Base-by-base conservation (phyloP, 1,140 invertebrate genomes). In the Macrobrachium nipponense region DNA sequence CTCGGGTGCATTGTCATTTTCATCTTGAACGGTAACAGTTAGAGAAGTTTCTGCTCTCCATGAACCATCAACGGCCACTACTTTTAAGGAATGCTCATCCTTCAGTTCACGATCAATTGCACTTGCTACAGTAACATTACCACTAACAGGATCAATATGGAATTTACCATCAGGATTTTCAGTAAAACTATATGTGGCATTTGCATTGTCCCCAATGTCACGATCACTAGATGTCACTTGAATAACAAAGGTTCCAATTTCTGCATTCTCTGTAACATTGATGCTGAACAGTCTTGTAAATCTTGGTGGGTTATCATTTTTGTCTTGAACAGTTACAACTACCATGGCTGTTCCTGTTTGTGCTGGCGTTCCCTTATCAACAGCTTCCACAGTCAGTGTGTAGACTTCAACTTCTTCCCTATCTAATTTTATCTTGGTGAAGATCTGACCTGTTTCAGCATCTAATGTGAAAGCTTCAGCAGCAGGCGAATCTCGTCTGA, bases 201-300 rank as follows among this genome's bases (percentile, higher is more conserved):
- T 97, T 0, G 96, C 96, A 92, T 98, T 98, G 72, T 94, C 92
- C 1, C 95, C 96, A 62, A 96, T 93, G 91, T 99, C 98, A 88
- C 94, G 92, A 91, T 99, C 98, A 15, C 95, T 96, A 90, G 96
- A 97, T 5, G 97, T 98, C 0, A 99, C 95, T 90, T 94, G 94
- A 77, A 99, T 96, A 0, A 99, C 96, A 91, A 98, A 98, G 2
- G 96, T 95, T 5, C 97, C 97, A 66, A 98, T 94, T 88, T 96
- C 95, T 0, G 96, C 94, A 91, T 99, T 98, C 92, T 99, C 98
- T 0, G 97, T 98, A 0, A 99, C 96, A 90, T 98, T 98, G 0
- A 97, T 96, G 90, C 95, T 97, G 91, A 98, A 98, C 0, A 98
- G 91, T 73, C 97, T 92, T 0, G 97, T 98, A 90, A 99, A 99